Percentiles rank a stretch among this genome's conserved stretches.
phyloP scores from a whole-genome alignment of 2,797 vertebrate species.

The Sciaenops ocellatus region DNA sequence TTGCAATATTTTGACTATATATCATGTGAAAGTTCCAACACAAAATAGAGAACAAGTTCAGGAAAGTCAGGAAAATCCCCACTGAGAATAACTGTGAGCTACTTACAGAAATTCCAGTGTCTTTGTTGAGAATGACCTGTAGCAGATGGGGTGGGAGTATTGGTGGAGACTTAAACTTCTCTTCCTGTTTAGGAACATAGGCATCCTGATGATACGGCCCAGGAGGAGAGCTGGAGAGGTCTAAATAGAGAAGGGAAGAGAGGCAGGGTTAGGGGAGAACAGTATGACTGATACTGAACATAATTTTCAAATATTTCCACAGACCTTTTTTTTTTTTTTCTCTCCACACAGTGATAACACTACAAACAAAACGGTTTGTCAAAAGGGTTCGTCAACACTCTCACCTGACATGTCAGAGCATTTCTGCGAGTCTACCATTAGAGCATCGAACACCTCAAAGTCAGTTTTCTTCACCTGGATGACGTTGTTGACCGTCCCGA shows the following conservation, averaged over 20 bases:
- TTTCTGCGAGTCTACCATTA: conserved; percentile 99
- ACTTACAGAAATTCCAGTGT: conserved; percentile 98
- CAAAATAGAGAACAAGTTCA: not conserved
- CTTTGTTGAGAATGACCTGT: conserved; percentile 99
- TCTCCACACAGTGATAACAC: not conserved
- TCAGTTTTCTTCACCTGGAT: conserved; percentile 99
- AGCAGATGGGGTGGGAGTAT: conserved; percentile 97
- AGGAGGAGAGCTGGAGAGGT: conserved; percentile 96
- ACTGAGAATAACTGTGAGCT: not conserved
- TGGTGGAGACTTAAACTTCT: conserved; percentile 94
- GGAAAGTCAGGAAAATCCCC: too few species aligned
- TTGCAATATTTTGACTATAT: not conserved
- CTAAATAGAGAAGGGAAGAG: conserved; percentile 70
- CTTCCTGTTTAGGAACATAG: conserved; percentile 93
- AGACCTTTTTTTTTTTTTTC: not conserved
- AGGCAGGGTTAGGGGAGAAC: not conserved
- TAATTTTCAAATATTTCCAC: not conserved
- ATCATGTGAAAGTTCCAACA: not conserved
- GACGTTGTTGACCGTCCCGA: conserved; percentile 97
- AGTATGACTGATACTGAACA: not conserved
- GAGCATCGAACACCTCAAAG: conserved; percentile 98
- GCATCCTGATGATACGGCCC: conserved; percentile 97
- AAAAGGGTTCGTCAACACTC: conserved; percentile 27
- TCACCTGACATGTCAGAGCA: conserved; percentile 96
- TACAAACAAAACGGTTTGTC: too few species aligned